These are phyloP conservation scores for Euzophera pinguis DNA, from an alignment of 2,888 invertebrate genomes.

Conservation along the genomic window DNA sequence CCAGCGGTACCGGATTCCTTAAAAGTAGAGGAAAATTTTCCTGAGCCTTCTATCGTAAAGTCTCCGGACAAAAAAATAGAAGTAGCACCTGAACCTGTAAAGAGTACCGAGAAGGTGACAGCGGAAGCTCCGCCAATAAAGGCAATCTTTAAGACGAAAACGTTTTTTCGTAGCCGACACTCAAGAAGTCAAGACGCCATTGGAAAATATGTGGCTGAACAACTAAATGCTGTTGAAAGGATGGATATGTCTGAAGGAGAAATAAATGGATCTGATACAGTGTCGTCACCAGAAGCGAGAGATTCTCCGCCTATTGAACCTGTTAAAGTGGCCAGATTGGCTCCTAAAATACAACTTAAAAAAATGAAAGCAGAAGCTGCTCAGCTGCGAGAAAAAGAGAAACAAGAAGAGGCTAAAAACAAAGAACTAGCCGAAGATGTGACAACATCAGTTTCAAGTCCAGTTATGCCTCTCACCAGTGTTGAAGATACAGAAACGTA, in stretches of 20 bases:
- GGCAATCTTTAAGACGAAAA: constrained; percentile 77
- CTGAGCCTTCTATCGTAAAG: constrained; percentile 71
- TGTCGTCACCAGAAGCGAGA: constrained; percentile 59
- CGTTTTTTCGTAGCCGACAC: constrained; percentile 77
- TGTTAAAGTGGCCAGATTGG: constrained; percentile 76
- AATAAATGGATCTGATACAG: constrained; percentile 59
- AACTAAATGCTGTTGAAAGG: constrained; percentile 66
- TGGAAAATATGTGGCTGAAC: constrained; percentile 75
- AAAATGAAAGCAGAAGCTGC: constrained; percentile 74
- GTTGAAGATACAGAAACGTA: not conserved
- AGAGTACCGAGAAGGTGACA: constrained; percentile 35
- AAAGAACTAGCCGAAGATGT: not conserved
- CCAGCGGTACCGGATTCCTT: constrained; percentile 75
- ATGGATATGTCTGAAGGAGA: constrained; percentile 64
- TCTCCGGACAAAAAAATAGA: constrained; percentile 66
- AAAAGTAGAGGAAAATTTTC: constrained; percentile 79
- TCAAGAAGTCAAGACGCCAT: constrained; percentile 77
- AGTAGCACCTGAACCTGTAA: constrained; percentile 31
- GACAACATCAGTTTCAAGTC: not conserved
- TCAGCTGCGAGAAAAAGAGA: constrained; percentile 53
- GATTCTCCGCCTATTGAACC: constrained; percentile 71
- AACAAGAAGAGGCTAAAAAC: not conserved
- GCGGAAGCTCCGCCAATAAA: constrained; percentile 48
- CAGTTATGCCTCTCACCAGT: not conserved
- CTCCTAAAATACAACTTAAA: constrained; percentile 75